Conservation (phyloP, 2,888 invertebrate genomes). For the Plagodis pulveraria region DNA sequence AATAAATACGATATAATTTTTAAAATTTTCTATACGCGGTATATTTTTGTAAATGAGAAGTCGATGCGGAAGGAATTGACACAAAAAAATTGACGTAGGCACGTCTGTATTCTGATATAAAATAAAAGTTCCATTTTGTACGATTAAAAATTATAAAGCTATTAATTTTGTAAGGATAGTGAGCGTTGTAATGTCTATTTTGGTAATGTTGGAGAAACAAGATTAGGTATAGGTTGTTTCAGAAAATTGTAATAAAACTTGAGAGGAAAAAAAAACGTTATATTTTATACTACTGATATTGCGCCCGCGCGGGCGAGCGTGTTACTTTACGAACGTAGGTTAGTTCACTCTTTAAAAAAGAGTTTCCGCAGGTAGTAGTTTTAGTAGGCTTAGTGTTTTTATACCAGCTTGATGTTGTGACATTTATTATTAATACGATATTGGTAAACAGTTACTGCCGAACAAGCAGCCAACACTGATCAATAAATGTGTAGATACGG, state of each 20-base stretch:
- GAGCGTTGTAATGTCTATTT: slow-evolving; percentile 81
- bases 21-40: slow-evolving; percentile 67
- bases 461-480: slow-evolving; percentile 75
- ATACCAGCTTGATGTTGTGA: slow-evolving; percentile 86
- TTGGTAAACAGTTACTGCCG: slow-evolving; percentile 67
- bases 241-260: slow-evolving; percentile 83
- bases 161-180: slow-evolving; percentile 75
- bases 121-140: slow-evolving; percentile 76
- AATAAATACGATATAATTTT: slow-evolving; percentile 62
- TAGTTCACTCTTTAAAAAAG: slow-evolving; percentile 85
- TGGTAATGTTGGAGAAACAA: slow-evolving; percentile 76
- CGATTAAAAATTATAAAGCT: slow-evolving; percentile 66
- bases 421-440: slow-evolving; percentile 80
- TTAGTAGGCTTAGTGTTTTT: slow-evolving; percentile 86
- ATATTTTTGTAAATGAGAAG: slow-evolving; percentile 79
- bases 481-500: slow-evolving; percentile 81
- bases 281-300: slow-evolving; percentile 80
- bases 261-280: slow-evolving; percentile 74
- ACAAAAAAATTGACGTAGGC: slow-evolving; percentile 59
- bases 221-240: slow-evolving; percentile 79
- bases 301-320: slow-evolving; percentile 57
- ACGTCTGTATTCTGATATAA: slow-evolving; percentile 64
- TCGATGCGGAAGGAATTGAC: slow-evolving; percentile 82
- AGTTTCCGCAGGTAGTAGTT: slow-evolving; percentile 84
- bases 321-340: slow-evolving; percentile 81